Percentiles rank a stretch among this genome's conserved stretches.
These are phyloP conservation scores for Clarias macrocephalus DNA, from an alignment of 2,113 vertebrate genomes.

Conservation along the genomic window DNA sequence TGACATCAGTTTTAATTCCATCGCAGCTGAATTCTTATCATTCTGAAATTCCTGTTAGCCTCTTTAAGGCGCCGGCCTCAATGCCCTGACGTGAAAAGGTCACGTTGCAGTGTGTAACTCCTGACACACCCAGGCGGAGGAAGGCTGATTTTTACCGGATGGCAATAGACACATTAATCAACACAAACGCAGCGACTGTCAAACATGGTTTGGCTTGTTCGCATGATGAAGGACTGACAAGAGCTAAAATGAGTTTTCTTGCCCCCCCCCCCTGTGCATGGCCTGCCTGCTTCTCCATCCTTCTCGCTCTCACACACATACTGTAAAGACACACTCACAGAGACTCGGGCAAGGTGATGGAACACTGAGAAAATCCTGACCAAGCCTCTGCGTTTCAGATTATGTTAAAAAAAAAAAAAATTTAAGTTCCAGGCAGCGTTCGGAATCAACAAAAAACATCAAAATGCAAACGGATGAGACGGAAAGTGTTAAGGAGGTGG, in stretches of 20 bases:
- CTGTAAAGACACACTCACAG: conserved; percentile 29
- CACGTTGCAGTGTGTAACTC: conserved; percentile 37
- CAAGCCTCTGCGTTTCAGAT: background rate
- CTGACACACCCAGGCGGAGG: conserved; percentile 10
- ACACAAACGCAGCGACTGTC: conserved; percentile 53
- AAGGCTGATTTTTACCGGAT: conserved; percentile 40
- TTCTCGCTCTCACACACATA: conserved; percentile 17
- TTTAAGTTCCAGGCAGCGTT: background rate
- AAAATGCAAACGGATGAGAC: background rate
- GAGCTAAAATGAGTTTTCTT: conserved; percentile 62
- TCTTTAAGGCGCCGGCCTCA: conserved; percentile 37
- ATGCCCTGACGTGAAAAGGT: conserved; percentile 31
- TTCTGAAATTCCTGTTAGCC: conserved; percentile 3
- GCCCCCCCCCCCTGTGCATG: background rate
- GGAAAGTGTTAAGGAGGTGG: conserved; percentile 28
- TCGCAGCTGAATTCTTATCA: too few relatives aligned
- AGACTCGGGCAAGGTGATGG: background rate
- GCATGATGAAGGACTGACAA: conserved; percentile 60
- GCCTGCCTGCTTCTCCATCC: conserved; percentile 22
- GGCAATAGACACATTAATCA: conserved; percentile 56
- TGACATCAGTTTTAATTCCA: background rate
- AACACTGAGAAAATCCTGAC: background rate
- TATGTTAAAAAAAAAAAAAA: background rate
- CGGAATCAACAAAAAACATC: background rate
- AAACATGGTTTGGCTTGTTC: conserved; percentile 50